Base-by-base conservation (phyloP, 1,140 invertebrate species). In the Lepidotrigona ventralis region DNA sequence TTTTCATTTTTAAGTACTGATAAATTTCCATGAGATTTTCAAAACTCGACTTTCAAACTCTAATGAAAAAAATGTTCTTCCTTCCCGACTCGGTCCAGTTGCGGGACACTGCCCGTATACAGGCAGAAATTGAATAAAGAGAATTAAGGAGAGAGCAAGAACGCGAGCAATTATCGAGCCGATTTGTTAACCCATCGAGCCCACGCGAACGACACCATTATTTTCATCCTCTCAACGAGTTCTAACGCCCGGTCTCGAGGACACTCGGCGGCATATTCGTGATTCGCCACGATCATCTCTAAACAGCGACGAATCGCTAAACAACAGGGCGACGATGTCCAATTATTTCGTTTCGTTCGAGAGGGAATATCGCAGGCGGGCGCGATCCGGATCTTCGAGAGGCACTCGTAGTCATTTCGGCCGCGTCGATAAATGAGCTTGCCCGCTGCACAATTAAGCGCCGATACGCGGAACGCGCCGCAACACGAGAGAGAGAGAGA, bases 381-480 rank as follows among this genome's bases (percentile, higher is more conserved):
- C 33, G 9, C 21, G 56, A 63, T 75, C 6, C 46, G 63, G 8
- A 33, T 78, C 46, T n/a, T 26, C 63, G 21, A 54, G 46, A 23
- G 56, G 33, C 73, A 75, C 23, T 75, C 73, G 33, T 63, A 46
- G 39, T 75, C 23, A 63, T 72, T 72, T 72, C 46, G 26, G 11
- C 14, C 56, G 33, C 73, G 58, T 46, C 53, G 33, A 75, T 60
- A 74, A 21, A 58, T 74, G n/a, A 33, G 33, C 19, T 54, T 1
- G 51, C 4, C 17, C 46, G 71, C 3, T 54, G 46, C 26, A 21
- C 56, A 46, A 75, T 75, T 75, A 19, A 58, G 29, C 54, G 21
- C 11, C 23, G 29, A 73, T 21, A 17, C 46, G 23, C 46, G 46
- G 6, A 19, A 51, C 46, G 2, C 11, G 58, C 33, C 33, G 33